phyloP scores from a whole-genome alignment of 2,888 invertebrate species.

The Drosophila parthenogenetica region DNA sequence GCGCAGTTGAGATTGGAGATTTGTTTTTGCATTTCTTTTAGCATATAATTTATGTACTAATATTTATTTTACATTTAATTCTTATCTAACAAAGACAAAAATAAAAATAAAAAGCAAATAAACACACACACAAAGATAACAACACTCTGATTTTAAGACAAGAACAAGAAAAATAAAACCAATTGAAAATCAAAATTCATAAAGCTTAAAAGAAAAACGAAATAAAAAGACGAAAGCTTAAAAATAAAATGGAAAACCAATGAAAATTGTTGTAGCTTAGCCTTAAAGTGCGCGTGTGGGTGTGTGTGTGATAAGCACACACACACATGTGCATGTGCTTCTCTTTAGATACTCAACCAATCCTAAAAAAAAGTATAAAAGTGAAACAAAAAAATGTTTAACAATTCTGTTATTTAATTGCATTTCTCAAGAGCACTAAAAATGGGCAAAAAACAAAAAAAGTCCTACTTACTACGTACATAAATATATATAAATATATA shows the following conservation, averaged over 20 bases:
- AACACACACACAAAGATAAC: constrained; percentile 32
- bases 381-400: constrained; percentile 36
- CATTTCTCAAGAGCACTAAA: constrained; percentile 61
- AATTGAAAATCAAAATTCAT: neutral
- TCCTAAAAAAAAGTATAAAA: constrained; percentile 17
- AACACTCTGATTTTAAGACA: constrained; percentile 38
- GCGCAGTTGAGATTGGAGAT: constrained; percentile 53
- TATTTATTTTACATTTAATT: constrained; percentile 72
- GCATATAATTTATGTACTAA: constrained; percentile 64
- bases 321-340: constrained; percentile 47
- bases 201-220: neutral
- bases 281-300: constrained; percentile 26
- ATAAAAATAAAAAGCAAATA: constrained; percentile 28
- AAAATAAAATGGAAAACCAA: constrained; percentile 5
- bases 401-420: constrained; percentile 60
- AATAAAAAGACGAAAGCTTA: constrained; percentile 7
- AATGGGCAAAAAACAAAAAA: constrained; percentile 22
- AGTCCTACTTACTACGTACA: constrained; percentile 51
- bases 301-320: constrained; percentile 17
- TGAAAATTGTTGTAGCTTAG: constrained; percentile 53
- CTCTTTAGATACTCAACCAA: constrained; percentile 52
- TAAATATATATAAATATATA: constrained; percentile 14
- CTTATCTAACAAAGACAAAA: constrained; percentile 53
- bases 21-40: constrained; percentile 69
- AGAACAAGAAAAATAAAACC: constrained; percentile 22